phyloP scores from a whole-genome alignment of 2,113 vertebrate genomes.

The Bos javanicus region DNA sequence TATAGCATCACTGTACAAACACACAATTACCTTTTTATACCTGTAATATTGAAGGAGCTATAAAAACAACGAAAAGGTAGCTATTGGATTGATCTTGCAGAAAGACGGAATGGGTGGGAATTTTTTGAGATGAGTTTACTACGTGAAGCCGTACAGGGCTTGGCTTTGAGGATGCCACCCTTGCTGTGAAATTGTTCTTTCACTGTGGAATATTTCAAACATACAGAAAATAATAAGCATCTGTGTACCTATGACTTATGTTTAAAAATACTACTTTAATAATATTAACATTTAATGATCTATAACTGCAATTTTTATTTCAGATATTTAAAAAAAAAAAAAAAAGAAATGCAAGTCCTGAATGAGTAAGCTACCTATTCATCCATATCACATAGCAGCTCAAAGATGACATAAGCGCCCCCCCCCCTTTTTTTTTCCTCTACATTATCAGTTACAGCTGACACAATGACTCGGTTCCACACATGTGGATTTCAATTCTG shows the following conservation, averaged over 20 bases:
- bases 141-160: neutral
- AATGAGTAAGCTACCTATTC: neutral
- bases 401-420: neutral
- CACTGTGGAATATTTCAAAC: neutral
- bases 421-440: rapidly evolving
- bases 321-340: no score
- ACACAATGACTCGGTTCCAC: neutral
- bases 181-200: neutral
- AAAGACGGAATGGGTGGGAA: neutral
- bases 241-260: neutral
- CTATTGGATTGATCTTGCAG: neutral
- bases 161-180: neutral
- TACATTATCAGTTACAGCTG: neutral
- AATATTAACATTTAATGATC: neutral
- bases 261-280: neutral
- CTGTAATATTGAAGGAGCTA: neutral
- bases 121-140: neutral
- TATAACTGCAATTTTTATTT: neutral
- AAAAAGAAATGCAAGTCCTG: neutral
- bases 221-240: neutral
- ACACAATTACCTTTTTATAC: neutral
- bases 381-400: neutral
- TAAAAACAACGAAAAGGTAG: neutral
- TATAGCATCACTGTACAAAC: neutral
- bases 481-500: neutral